These are phyloP conservation scores for Serilophus lunatus DNA, from an alignment of 2,113 vertebrate genomes.

Conservation along the genomic window DNA sequence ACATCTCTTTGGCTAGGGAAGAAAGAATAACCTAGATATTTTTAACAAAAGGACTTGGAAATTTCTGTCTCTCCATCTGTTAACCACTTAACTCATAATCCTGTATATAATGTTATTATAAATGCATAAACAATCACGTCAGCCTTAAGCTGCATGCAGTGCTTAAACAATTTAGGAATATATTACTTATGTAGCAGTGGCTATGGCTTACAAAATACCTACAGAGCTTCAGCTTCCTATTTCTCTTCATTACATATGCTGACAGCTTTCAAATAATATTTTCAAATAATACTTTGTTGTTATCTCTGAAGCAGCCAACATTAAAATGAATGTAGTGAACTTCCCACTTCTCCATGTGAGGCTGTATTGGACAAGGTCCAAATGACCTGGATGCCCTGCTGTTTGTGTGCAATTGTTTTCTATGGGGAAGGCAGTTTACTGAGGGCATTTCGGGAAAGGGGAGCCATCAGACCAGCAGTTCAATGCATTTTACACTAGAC, in stretches of 20 bases:
- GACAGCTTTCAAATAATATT: not conserved
- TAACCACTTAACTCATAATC: constrained; percentile 25
- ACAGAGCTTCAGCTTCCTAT: not conserved
- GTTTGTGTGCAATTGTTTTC: not conserved
- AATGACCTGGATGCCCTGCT: not conserved
- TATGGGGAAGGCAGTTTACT: not conserved
- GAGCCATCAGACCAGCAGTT: not conserved
- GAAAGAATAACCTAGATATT: not conserved
- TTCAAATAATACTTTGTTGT: not conserved
- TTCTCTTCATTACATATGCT: not conserved
- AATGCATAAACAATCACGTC: not conserved
- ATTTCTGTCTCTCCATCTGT: not conserved
- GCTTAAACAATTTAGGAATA: constrained; percentile 1
- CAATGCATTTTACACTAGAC: not conserved
- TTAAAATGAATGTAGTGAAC: not conserved
- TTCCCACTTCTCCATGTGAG: not conserved
- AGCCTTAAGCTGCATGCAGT: not conserved
- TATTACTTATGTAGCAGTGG: not conserved
- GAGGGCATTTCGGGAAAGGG: not conserved
- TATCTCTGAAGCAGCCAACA: not conserved
- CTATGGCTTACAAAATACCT: not conserved
- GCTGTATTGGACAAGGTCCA: not conserved
- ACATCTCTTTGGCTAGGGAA: not conserved
- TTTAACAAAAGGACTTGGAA: not conserved
- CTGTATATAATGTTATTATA: constrained; percentile 14